A percentile compares a stretch with the other conserved stretches of the same genome.
Evolutionary conservation across 2,797 vertebrate genomes (phyloP).

Genomic region (Uromys caudimaculatus): DNA sequence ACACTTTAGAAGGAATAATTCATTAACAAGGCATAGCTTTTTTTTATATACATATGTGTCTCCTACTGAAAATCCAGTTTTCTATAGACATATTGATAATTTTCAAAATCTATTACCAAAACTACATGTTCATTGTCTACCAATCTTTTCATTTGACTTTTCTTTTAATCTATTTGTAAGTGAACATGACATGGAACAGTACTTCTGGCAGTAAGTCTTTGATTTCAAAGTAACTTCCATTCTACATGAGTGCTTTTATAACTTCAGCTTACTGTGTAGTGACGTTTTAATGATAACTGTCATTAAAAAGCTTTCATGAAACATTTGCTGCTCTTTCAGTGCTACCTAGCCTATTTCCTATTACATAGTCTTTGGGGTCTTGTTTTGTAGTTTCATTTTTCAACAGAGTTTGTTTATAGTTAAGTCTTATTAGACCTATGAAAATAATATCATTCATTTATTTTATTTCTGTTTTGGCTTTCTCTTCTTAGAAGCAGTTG

Average conservation of each 20-base stretch:
- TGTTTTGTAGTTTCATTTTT: constrained; percentile 74
- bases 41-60: background rate
- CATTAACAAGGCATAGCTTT: background rate
- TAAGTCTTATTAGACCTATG: constrained; percentile 68
- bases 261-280: constrained; percentile 78
- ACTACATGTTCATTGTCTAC: constrained; percentile 44
- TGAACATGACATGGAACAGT: constrained; percentile 80
- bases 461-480: background rate
- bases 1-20: constrained; percentile 24
- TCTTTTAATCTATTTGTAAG: constrained; percentile 74
- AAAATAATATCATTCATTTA: background rate
- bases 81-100: constrained; percentile 65
- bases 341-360: constrained; percentile 76
- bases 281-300: constrained; percentile 86
- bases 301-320: constrained; percentile 80
- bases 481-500: background rate
- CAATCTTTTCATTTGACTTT: constrained; percentile 74
- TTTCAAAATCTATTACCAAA: constrained; percentile 74
- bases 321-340: constrained; percentile 83
- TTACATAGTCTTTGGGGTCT: constrained; percentile 70
- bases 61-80: background rate
- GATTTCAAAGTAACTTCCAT: constrained; percentile 76
- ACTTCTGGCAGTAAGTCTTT: constrained; percentile 75
- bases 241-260: constrained; percentile 80
- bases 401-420: constrained; percentile 61